These are phyloP conservation scores for Xenus cinereus DNA, from an alignment of 2,113 vertebrate genomes.

Conservation along the genomic window DNA sequence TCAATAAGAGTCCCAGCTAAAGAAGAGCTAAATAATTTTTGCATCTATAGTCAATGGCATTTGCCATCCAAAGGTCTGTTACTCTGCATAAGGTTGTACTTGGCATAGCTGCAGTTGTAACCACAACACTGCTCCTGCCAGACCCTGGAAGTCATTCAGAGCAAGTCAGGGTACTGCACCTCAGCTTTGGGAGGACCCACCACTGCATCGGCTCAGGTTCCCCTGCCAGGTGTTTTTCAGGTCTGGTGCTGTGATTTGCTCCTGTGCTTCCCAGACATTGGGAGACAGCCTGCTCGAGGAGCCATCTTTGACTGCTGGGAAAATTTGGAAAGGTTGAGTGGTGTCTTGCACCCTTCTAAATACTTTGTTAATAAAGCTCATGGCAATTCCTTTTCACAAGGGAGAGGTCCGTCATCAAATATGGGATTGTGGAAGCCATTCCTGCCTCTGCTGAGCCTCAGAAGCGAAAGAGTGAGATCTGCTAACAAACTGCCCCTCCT, in stretches of 20 bases:
- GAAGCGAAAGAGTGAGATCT: not conserved
- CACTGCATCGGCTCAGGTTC: not conserved
- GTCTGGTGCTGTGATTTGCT: not conserved
- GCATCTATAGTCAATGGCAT: not conserved
- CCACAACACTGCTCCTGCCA: not conserved
- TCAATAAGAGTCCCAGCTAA: fast-evolving
- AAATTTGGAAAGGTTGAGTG: not conserved
- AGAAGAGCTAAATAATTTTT: not conserved
- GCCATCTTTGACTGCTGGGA: not conserved
- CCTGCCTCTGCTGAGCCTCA: not conserved
- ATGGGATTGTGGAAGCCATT: not conserved
- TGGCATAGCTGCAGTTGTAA: not conserved
- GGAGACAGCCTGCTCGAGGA: fast-evolving
- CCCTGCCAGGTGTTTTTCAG: not conserved
- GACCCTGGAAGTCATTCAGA: not conserved
- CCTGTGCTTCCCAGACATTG: not conserved
- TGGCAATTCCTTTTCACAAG: not conserved
- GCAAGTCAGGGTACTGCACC: not conserved
- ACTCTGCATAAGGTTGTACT: not conserved
- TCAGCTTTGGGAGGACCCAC: not conserved
- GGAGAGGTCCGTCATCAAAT: not conserved
- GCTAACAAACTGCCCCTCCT: not conserved
- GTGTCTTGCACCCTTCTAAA: not conserved
- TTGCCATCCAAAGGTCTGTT: not conserved
- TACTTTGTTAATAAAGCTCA: not conserved